A percentile compares a stretch with the other conserved stretches of the same genome.
These are phyloP conservation scores for Cliona cf. orientalis DNA, from an alignment of 37 sponge, comb jelly and placozoan species.

Conservation along the genomic window DNA sequence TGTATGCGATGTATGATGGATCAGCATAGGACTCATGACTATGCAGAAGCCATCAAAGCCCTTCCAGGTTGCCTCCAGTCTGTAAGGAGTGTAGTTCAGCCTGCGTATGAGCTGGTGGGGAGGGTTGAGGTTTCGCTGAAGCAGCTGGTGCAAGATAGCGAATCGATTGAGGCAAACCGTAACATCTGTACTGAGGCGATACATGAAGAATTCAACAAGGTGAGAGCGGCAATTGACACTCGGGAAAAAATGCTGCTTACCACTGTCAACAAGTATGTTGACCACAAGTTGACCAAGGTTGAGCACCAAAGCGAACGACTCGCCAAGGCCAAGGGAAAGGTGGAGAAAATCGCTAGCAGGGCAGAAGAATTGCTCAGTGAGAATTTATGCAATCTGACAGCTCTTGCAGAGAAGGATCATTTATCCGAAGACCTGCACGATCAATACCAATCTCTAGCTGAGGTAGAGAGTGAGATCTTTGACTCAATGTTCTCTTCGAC, in stretches of 20 bases:
- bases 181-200: not conserved
- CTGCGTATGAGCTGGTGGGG: not conserved
- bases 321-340: not conserved
- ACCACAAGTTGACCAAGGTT: not conserved
- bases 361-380: not conserved
- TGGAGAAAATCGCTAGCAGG: not conserved
- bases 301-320: not conserved
- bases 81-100: slow-evolving; percentile 13
- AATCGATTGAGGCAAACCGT: not conserved
- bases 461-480: not conserved
- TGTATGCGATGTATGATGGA: slow-evolving; percentile 5
- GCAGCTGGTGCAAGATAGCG: slow-evolving; percentile 3
- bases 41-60: not conserved
- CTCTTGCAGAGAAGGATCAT: slow-evolving; percentile 2
- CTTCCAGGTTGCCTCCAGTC: not conserved
- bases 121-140: not conserved
- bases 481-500: slow-evolving; percentile 29
- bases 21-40: slow-evolving; percentile 2
- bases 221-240: not conserved
- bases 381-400: not conserved
- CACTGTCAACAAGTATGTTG: slow-evolving; percentile 3
- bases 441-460: slow-evolving; percentile 19
- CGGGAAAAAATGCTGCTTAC: slow-evolving; percentile 10
- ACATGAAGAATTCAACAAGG: slow-evolving; percentile 8
- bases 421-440: not conserved